Evolutionary conservation across 2,888 invertebrate species (phyloP).

Genomic region (Stenichneumon culpator): DNA sequence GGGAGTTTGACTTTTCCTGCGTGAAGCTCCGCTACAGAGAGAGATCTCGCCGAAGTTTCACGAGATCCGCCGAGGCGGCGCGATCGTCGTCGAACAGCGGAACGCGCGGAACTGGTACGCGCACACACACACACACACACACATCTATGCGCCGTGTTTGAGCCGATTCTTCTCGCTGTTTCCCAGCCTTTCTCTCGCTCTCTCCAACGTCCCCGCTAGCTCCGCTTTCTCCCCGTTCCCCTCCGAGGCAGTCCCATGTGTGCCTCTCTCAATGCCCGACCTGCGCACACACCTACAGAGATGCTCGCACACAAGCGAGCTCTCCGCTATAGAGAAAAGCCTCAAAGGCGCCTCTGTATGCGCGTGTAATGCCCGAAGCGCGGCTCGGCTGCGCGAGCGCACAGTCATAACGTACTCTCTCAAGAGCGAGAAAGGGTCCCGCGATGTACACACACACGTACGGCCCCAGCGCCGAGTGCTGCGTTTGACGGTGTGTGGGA

Average conservation of each 20-base stretch:
- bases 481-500: neutral
- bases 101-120: neutral
- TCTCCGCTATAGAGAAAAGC: neutral
- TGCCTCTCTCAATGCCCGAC: neutral
- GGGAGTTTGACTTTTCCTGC: constrained; percentile 27
- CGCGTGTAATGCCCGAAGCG: constrained; percentile 1
- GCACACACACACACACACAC: neutral
- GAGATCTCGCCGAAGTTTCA: constrained; percentile 16
- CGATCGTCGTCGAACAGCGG: neutral
- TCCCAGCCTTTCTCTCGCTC: neutral
- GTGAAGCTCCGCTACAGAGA: constrained; percentile 24
- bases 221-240: neutral
- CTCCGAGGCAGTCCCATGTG: neutral
- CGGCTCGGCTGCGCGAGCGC: neutral
- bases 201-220: neutral
- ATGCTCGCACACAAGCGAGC: neutral
- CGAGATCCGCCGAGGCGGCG: neutral
- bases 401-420: neutral
- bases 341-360: neutral
- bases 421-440: neutral
- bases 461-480: neutral
- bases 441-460: neutral
- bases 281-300: neutral
- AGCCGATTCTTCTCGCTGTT: constrained; percentile 18
- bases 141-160: constrained; percentile 7